These are phyloP conservation scores for Hypsibius dujardini DNA, from an alignment of 1,140 invertebrate genomes.

Conservation along the genomic window DNA sequence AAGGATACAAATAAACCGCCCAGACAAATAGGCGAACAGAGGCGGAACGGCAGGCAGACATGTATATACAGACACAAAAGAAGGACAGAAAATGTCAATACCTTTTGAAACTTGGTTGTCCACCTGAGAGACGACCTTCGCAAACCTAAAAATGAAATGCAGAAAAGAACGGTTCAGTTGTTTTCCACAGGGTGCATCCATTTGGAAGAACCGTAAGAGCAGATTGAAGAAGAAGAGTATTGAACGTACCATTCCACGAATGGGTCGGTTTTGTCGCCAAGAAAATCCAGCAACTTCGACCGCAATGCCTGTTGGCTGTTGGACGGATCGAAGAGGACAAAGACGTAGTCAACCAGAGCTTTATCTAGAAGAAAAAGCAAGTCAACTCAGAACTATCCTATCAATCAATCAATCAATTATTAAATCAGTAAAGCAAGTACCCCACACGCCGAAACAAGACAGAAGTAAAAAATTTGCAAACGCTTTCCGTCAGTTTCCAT, in stretches of 20 bases:
- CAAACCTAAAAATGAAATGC: background rate
- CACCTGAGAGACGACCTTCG: constrained; percentile 1
- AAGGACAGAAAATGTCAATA: background rate
- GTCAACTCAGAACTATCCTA: background rate
- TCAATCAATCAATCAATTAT: background rate
- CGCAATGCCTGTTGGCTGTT: background rate
- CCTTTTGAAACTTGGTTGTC: constrained; percentile 15
- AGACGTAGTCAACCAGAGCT: constrained; percentile 6
- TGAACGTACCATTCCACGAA: constrained; percentile 12
- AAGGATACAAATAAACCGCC: no score
- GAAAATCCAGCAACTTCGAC: background rate
- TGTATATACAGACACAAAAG: no score
- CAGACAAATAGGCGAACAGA: no score
- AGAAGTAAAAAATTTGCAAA: background rate
- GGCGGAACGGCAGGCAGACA: no score
- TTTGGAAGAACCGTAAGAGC: background rate
- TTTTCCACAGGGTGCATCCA: background rate
- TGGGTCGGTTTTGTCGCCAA: background rate
- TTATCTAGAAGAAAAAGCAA: background rate
- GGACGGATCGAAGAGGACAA: constrained; percentile 6
- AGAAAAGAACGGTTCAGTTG: background rate
- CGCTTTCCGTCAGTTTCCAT: no score
- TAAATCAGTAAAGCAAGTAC: no score
- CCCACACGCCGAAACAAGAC: background rate
- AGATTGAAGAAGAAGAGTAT: background rate